Evolutionary conservation across 2,888 invertebrate species (phyloP).

Genomic region (Eurytoma adleriae): DNA sequence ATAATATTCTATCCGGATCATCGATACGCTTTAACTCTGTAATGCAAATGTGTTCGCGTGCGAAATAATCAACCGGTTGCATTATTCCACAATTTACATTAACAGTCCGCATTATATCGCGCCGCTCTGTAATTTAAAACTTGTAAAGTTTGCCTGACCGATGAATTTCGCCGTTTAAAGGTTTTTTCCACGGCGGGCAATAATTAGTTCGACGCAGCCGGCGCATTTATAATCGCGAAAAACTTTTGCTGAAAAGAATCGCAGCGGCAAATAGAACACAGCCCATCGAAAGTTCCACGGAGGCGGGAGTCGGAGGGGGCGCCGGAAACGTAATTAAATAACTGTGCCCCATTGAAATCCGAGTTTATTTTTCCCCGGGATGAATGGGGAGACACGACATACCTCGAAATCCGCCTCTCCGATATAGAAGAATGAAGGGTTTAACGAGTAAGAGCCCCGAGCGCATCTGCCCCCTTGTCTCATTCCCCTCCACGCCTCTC

Average conservation of each 20-base stretch:
- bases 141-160: too few species aligned
- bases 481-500: background rate
- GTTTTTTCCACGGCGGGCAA: background rate
- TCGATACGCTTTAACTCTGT: too few species aligned
- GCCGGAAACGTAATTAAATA: conserved; percentile 53
- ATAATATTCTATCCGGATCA: too few species aligned
- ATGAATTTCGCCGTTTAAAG: background rate
- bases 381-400: conserved; percentile 17
- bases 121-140: background rate
- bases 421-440: conserved; percentile 48
- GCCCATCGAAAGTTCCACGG: conserved; percentile 18
- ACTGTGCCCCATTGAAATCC: conserved; percentile 45
- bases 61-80: too few species aligned
- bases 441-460: conserved; percentile 50
- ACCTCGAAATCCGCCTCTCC: background rate
- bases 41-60: too few species aligned
- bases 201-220: background rate
- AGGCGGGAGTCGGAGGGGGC: background rate
- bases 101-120: too few species aligned
- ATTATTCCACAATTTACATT: too few species aligned
- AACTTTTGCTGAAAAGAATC: conserved; percentile 1
- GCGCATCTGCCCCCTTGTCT: conserved; percentile 34
- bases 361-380: conserved; percentile 5
- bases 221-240: background rate
- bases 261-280: background rate